Percentiles rank a stretch among this genome's conserved stretches.
Conservation (phyloP, 2,888 invertebrate species). For the Sisyra nigra region DNA sequence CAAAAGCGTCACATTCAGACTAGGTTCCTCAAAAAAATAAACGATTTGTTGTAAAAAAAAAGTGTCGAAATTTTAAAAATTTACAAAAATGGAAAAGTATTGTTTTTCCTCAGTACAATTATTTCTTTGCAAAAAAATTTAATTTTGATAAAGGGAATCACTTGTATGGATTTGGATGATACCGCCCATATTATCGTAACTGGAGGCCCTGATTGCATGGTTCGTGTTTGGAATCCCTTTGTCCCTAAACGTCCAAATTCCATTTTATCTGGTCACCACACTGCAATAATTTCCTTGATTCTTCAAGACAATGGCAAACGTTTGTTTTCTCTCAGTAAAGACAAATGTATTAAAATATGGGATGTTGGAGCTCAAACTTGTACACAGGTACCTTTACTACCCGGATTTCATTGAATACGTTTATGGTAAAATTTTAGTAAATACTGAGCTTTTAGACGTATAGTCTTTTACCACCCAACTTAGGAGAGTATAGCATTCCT, state of each 20-base stretch:
- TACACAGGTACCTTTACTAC: slow-evolving; percentile 48
- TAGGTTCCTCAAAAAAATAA: no score
- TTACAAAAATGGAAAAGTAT: no score
- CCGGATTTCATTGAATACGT: no score
- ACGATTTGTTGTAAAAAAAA: no score
- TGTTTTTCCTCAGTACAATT: no score
- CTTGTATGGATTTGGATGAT: slow-evolving; percentile 44
- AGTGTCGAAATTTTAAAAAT: no score
- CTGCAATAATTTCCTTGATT: slow-evolving; percentile 47
- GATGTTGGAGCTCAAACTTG: slow-evolving; percentile 47
- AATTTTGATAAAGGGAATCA: slow-evolving; percentile 33
- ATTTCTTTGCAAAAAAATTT: no score
- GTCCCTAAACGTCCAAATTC: slow-evolving; percentile 47
- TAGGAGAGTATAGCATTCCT: slow-evolving; percentile 42
- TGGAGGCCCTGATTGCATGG: slow-evolving; percentile 59
- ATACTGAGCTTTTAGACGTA: slow-evolving; percentile 33
- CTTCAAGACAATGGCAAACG: slow-evolving; percentile 47
- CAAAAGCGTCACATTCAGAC: no score
- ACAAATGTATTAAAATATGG: slow-evolving; percentile 63
- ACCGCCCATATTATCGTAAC: slow-evolving; percentile 41
- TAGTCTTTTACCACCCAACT: slow-evolving; percentile 41
- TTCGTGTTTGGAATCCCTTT: slow-evolving; percentile 69
- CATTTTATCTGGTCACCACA: slow-evolving; percentile 51
- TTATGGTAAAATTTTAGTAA: background rate
- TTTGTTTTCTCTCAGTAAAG: slow-evolving; percentile 55